Evolutionary conservation across 2,797 vertebrate genomes (phyloP).

Genomic region (Spinus olivaceus): DNA sequence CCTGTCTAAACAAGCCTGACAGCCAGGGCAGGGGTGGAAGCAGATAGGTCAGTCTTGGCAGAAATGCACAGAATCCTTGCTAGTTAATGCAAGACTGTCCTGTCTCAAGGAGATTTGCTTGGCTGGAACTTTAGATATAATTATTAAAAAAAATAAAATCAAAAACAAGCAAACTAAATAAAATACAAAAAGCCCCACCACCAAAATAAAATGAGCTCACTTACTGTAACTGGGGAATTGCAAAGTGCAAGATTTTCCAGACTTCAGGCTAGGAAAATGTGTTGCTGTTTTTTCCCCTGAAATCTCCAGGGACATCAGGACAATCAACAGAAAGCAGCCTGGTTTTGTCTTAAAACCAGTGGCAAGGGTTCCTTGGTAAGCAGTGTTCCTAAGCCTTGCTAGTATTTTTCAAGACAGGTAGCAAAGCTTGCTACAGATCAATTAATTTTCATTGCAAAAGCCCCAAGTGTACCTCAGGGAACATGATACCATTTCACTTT

Average conservation of each 20-base stretch:
- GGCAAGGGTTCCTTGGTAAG: background rate
- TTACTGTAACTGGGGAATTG: conserved; percentile 1
- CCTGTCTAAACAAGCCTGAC: background rate
- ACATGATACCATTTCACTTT: background rate
- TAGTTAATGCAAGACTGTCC: background rate
- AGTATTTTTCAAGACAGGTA: background rate
- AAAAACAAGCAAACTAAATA: background rate
- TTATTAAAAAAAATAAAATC: background rate
- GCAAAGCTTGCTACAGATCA: background rate
- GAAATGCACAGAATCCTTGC: background rate
- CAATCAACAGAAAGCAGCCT: background rate
- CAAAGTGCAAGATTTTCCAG: conserved; percentile 49
- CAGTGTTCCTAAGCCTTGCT: background rate
- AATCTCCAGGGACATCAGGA: conserved; percentile 13
- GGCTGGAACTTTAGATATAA: background rate
- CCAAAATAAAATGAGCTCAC: conserved; percentile 17
- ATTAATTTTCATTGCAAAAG: background rate
- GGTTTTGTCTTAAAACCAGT: background rate
- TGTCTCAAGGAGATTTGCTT: background rate
- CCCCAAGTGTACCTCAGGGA: background rate
- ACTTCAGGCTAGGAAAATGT: conserved; percentile 49
- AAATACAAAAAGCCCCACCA: background rate
- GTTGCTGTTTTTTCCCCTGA: background rate
- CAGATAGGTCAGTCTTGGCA: background rate
- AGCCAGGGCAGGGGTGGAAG: background rate